A percentile compares a stretch with the other conserved stretches of the same genome.
These are phyloP conservation scores for Onthophagus sagittarius DNA, from an alignment of 2,888 invertebrate genomes.

Conservation along the genomic window DNA sequence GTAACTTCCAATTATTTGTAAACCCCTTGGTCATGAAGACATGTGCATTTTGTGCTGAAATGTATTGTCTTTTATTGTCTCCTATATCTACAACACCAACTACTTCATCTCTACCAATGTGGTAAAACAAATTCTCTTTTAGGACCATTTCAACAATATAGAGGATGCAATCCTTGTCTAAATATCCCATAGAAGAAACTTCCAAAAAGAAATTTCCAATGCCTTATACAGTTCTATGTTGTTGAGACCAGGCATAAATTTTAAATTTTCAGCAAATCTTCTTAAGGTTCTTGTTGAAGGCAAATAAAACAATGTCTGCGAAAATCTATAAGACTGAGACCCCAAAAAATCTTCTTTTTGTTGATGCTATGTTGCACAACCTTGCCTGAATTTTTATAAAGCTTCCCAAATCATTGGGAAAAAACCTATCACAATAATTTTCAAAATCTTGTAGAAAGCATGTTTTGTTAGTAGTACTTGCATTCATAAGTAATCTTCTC, in stretches of 20 bases:
- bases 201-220: conserved; percentile 2
- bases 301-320: not conserved
- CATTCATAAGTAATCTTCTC: not conserved
- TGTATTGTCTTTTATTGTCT: not conserved
- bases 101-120: not conserved
- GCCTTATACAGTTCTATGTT: conserved; percentile 2
- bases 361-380: not conserved
- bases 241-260: not conserved
- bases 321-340: too few relatives aligned
- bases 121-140: conserved; percentile 1
- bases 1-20: conserved; percentile 1
- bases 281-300: not conserved
- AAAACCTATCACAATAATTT: not conserved
- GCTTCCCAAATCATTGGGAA: not conserved
- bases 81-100: conserved; percentile 3
- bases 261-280: not conserved
- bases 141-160: conserved; percentile 2
- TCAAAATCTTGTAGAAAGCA: not conserved
- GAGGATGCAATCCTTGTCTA: not conserved
- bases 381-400: conserved; percentile 5
- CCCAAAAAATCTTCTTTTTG: not conserved
- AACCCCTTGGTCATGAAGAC: not conserved
- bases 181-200: not conserved
- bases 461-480: not conserved
- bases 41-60: not conserved